Evolutionary conservation across 2,113 vertebrate species (phyloP), one percentile per base, ranked within the genome.

Genomic region (Nycticorax nycticorax): DNA sequence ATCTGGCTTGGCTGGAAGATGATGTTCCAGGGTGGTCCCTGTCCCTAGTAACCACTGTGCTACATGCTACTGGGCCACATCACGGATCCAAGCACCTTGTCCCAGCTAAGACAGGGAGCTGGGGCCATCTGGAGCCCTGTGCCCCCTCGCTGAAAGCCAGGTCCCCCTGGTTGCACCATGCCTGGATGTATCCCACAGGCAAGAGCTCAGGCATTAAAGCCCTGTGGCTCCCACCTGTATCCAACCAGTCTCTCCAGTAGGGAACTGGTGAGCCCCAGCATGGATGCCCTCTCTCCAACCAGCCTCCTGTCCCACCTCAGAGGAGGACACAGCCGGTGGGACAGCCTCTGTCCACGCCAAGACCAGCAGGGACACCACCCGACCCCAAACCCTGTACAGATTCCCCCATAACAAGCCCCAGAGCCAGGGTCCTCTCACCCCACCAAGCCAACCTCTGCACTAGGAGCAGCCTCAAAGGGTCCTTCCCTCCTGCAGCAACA

Each of bases 171-270:
- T 3, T 39, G 28, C 39, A 60, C 73, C 0, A 0, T 48, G 63
- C 14, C 68, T 76, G 28, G 66, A 86, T 0, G 1, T 39, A 12
- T 69, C 15, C 33, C 11, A 7, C 0, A 15, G 45, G 57, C 23
- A 55, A n/a, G 48, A 86, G 14, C 77, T 84, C 73, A 52, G 73
- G 15, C 35, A 53, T 10, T 30, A 37, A 73, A 0, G 17, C 9
- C 11, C 30, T 0, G 0, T 17, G 22, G 41, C 53, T 86, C 43
- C 11, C 43, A 85, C 5, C 12, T 0, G 0, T 4, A 37, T 35
- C 63, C 37, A 28, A 26, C 14, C 5, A 8, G 32, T 63, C 22
- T 26, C 30, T 88, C 57, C 35, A 47, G 57, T 6, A 4, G 28
- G 17, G 10, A 75, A 63, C 27, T 3, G 3, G 19, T 21, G 59